Conservation (phyloP, 1,140 invertebrate species). For the Bombus confusus region DNA sequence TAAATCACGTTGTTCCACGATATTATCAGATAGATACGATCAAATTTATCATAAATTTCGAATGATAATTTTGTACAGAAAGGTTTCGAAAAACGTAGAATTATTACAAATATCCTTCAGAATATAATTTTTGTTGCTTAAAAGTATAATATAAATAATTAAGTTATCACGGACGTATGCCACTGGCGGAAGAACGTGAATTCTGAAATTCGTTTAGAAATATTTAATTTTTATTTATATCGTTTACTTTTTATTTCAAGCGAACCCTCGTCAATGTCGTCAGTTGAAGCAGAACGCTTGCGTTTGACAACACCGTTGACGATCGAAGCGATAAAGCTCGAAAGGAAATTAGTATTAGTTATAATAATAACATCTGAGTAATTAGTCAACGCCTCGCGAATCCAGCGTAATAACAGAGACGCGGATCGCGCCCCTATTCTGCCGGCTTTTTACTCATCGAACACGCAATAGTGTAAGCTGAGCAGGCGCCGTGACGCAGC, state of each 20-base stretch:
- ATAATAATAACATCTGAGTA: slow-evolving; percentile 3
- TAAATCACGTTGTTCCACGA: neutral
- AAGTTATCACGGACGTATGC: too few relatives aligned
- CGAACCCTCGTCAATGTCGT: too few relatives aligned
- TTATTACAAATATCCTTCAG: too few relatives aligned
- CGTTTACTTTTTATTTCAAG: too few relatives aligned
- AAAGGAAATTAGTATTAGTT: neutral
- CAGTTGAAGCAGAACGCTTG: too few relatives aligned
- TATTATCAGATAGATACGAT: neutral
- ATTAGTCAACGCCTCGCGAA: slow-evolving; percentile 45
- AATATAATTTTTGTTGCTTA: too few relatives aligned
- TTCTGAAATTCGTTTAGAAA: too few relatives aligned
- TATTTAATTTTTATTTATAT: too few relatives aligned
- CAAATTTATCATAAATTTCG: neutral
- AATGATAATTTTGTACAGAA: neutral
- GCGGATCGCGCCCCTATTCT: slow-evolving; percentile 24
- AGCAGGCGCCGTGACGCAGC: slow-evolving; percentile 64
- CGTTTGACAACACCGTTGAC: too few relatives aligned
- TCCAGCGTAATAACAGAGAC: slow-evolving; percentile 39
- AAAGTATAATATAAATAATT: too few relatives aligned
- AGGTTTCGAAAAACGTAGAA: too few relatives aligned
- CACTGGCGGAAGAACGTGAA: too few relatives aligned
- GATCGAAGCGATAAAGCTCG: neutral
- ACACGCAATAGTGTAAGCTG: slow-evolving; percentile 46
- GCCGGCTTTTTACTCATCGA: slow-evolving; percentile 50